A percentile compares a stretch with the other conserved stretches of the same genome.
Conservation (phyloP, 2,888 invertebrate species). For the Zygogramma bicolorata region DNA sequence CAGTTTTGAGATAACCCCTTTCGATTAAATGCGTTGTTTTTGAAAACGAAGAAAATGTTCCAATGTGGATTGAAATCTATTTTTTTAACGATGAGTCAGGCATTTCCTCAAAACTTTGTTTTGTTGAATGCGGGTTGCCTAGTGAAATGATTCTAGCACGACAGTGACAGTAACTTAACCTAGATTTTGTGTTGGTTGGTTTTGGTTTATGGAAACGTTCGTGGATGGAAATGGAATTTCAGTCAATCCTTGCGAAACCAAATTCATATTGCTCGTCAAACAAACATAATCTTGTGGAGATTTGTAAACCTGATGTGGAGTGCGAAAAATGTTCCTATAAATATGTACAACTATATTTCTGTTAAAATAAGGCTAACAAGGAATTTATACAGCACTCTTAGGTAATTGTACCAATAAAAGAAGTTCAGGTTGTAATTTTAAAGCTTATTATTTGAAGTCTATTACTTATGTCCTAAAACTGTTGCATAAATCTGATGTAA, state of each 20-base stretch:
- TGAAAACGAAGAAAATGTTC: too few species aligned
- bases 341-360: constrained; percentile 37
- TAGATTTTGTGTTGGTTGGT: constrained; percentile 36
- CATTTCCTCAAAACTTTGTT: neutral
- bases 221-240: too few species aligned
- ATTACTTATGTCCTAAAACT: too few species aligned
- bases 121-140: neutral
- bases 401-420: too few species aligned
- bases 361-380: constrained; percentile 16
- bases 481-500: too few species aligned
- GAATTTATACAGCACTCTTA: too few species aligned
- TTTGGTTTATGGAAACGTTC: too few species aligned
- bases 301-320: constrained; percentile 28
- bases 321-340: constrained; percentile 35
- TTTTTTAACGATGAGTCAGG: neutral
- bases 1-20: too few species aligned
- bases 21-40: too few species aligned
- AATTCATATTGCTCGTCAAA: neutral
- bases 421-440: too few species aligned
- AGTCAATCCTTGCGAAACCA: neutral
- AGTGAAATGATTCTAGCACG: neutral
- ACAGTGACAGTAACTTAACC: constrained; percentile 40
- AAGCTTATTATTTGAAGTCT: too few species aligned
- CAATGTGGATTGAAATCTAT: too few species aligned
- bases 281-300: neutral